Conservation (phyloP, 2,797 vertebrate genomes). For the Lacerta viridis region DNA sequence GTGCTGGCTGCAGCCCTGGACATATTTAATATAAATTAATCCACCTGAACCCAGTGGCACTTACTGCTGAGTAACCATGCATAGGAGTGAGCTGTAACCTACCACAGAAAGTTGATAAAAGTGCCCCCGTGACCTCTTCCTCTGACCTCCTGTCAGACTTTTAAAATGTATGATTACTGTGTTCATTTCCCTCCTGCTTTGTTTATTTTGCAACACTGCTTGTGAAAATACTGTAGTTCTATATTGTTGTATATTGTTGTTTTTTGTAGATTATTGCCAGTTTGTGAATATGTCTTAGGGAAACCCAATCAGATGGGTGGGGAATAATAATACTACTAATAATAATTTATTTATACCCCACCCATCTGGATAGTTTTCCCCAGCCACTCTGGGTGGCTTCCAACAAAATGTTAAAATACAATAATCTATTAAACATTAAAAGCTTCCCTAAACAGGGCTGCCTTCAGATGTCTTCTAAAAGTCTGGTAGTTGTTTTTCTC, state of each 20-base stretch:
- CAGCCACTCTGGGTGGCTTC: too few species aligned
- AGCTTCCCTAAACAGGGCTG: too few species aligned
- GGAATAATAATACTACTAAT: too few species aligned
- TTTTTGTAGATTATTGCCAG: background rate
- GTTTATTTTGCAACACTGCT: constrained; percentile 3
- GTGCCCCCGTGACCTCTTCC: too few species aligned
- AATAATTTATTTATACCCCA: too few species aligned
- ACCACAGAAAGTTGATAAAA: background rate
- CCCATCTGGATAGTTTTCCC: too few species aligned
- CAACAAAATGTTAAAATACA: too few species aligned
- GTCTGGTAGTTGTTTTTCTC: too few species aligned
- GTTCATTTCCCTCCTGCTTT: background rate
- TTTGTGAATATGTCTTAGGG: background rate
- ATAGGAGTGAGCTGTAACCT: background rate
- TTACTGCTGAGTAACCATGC: background rate
- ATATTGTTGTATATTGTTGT: background rate
- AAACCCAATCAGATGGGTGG: too few species aligned
- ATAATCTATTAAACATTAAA: too few species aligned
- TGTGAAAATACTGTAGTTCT: background rate
- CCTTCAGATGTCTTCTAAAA: too few species aligned
- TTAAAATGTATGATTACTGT: background rate
- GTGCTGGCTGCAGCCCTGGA: background rate
- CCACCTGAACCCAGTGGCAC: background rate
- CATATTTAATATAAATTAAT: background rate
- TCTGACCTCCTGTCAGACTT: too few species aligned